Evolutionary conservation across 2,113 vertebrate genomes (phyloP).

Genomic region (Lutjanus erythropterus): DNA sequence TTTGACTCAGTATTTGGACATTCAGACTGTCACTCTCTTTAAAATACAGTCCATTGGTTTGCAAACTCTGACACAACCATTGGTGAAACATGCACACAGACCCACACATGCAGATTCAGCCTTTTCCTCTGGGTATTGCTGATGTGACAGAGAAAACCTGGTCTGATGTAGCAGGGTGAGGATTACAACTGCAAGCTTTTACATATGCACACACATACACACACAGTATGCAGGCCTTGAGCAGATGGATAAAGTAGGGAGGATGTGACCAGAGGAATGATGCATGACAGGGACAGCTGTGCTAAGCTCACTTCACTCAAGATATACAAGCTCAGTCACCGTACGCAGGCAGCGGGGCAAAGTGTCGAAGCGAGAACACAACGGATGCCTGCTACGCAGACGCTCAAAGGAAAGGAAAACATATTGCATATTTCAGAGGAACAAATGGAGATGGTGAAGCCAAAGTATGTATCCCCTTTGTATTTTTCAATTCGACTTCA

Average conservation of each 20-base stretch:
- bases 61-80: conserved; percentile 45
- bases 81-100: conserved; percentile 32
- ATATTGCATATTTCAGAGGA: conserved; percentile 39
- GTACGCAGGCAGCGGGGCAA: conserved; percentile 36
- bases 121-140: conserved; percentile 58
- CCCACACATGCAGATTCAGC: conserved; percentile 52
- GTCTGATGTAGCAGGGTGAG: conserved; percentile 59
- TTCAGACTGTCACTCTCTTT: conserved; percentile 53
- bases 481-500: conserved; percentile 4
- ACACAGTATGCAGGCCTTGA: conserved; percentile 48
- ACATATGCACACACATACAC: conserved; percentile 43
- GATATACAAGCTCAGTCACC: conserved; percentile 71
- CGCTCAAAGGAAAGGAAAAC: neutral
- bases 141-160: conserved; percentile 65
- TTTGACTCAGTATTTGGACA: conserved; percentile 26
- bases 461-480: neutral
- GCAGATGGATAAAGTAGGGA: conserved; percentile 74
- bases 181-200: conserved; percentile 63
- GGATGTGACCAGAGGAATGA: conserved; percentile 76
- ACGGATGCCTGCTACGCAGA: conserved; percentile 32
- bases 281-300: conserved; percentile 79
- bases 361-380: conserved; percentile 58
- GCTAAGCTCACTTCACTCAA: conserved; percentile 75
- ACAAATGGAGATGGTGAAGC: conserved; percentile 1
- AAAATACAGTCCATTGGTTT: conserved; percentile 57